Base-by-base conservation (phyloP, 2,888 invertebrate genomes). In the Scaeva pyrastri region DNA sequence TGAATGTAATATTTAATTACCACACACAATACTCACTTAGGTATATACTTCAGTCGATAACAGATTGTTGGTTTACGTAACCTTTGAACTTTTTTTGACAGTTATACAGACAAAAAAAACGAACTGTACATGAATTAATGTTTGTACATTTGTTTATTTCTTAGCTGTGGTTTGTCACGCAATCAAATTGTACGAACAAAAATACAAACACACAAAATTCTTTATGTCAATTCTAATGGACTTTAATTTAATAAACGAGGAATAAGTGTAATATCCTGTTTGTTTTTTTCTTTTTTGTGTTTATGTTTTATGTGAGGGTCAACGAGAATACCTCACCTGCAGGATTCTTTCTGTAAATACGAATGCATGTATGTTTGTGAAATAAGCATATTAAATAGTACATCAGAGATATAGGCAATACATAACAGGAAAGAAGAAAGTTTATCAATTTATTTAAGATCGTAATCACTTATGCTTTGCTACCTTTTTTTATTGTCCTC, bases 241-340 rank as follows among this genome's bases (percentile, higher is more conserved):
- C 70, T 79, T 66, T 84, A 86, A 86, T 86, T 86, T 77, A 86
- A 86, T 86, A 81, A 86, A 86, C 81, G 77, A 81, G 76, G 55
- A 77, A 58, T 72, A 64, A 41, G 85, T 81, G 85, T 76, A 75
- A 85, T 85, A 80, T 85, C 84, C 80, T 85, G 84, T 82, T 16
- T 50, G 43, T 73, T 21, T 23, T 5, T 19, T 50, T 19, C 1
- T 19, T 60, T 39, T 55, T 31, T 2, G 31, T 23, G n/a, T n/a
- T n/a, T n/a, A n/a, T n/a, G n/a, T n/a, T n/a, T 41, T n/a, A 16
- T 50, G 39, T 68, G 77, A 58, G 85, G 80, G 85, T 86, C 64
- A 86, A 81, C 81, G 45, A 80, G 81, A 73, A 26, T 55, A 21
- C 43, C 50, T 73, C 81, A 86, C 85, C 85, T 86, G 85, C 62